These are phyloP conservation scores for Tenthredo livida DNA, from an alignment of 2,888 invertebrate species.

Conservation along the genomic window DNA sequence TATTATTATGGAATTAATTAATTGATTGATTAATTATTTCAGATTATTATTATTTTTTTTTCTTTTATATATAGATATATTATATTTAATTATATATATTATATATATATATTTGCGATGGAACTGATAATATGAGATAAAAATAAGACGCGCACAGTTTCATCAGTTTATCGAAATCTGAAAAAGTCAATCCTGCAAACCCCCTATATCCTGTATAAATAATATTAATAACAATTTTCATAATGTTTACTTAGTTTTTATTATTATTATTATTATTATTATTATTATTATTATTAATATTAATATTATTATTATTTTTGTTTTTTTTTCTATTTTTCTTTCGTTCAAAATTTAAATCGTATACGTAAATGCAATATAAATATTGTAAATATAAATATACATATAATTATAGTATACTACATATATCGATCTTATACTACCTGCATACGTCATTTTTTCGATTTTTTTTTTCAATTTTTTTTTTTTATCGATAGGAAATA, in stretches of 20 bases:
- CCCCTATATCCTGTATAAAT: too few species aligned
- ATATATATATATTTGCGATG: background rate
- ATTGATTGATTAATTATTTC: background rate
- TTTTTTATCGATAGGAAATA: background rate
- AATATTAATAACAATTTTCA: too few species aligned
- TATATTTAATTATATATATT: background rate
- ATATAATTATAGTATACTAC: background rate
- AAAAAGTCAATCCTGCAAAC: too few species aligned
- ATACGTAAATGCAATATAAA: background rate
- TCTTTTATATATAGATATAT: background rate
- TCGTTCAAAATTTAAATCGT: background rate
- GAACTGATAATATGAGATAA: background rate
- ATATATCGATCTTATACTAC: background rate
- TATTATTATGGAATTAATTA: background rate
- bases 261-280: background rate
- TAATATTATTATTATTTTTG: background rate
- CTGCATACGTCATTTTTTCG: background rate
- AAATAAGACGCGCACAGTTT: background rate
- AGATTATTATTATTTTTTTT: background rate
- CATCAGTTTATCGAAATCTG: background rate
- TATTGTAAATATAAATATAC: background rate
- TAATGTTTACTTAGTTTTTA: background rate
- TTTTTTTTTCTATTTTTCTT: background rate
- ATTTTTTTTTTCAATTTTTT: background rate
- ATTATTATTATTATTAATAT: background rate